Evolutionary conservation across 1,140 invertebrate species (phyloP).

Genomic region (Lysiphlebus fabarum): DNA sequence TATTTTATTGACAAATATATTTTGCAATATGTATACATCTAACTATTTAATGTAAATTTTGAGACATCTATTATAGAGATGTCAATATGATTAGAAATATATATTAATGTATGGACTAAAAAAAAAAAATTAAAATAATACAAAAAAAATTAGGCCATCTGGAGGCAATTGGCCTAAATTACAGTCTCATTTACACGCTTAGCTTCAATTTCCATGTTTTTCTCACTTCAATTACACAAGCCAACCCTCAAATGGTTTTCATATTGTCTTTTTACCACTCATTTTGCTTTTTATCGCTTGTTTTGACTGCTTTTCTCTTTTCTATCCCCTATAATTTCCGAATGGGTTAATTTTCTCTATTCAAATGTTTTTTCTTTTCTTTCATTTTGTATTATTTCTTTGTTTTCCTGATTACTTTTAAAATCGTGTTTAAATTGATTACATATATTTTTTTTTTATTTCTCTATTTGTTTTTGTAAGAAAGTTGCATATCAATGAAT

Average conservation of each 20-base stretch:
- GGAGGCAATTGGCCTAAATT: constrained; percentile 49
- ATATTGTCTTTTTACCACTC: constrained; percentile 57
- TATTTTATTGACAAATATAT: too few species aligned
- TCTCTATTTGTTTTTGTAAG: background rate
- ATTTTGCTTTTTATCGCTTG: constrained; percentile 56
- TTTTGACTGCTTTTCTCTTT: constrained; percentile 37
- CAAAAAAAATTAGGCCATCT: constrained; percentile 19
- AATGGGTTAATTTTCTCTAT: constrained; percentile 44
- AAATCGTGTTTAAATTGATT: constrained; percentile 1
- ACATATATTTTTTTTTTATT: background rate
- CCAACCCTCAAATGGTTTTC: constrained; percentile 47
- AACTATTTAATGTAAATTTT: too few species aligned
- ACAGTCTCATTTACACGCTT: constrained; percentile 53
- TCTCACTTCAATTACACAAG: constrained; percentile 34
- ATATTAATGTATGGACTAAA: too few species aligned
- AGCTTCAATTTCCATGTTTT: constrained; percentile 32
- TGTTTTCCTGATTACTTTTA: constrained; percentile 5
- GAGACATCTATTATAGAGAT: too few species aligned
- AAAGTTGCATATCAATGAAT: constrained; percentile 12
- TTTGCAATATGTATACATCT: too few species aligned
- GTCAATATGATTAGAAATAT: too few species aligned
- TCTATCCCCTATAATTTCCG: constrained; percentile 29
- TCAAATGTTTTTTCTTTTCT: background rate
- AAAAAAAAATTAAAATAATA: too few species aligned
- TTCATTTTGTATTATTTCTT: background rate